Evolutionary conservation across 2,888 invertebrate genomes (phyloP), one percentile per base, ranked within the genome.

Genomic region (Drosophila basisetae): DNA sequence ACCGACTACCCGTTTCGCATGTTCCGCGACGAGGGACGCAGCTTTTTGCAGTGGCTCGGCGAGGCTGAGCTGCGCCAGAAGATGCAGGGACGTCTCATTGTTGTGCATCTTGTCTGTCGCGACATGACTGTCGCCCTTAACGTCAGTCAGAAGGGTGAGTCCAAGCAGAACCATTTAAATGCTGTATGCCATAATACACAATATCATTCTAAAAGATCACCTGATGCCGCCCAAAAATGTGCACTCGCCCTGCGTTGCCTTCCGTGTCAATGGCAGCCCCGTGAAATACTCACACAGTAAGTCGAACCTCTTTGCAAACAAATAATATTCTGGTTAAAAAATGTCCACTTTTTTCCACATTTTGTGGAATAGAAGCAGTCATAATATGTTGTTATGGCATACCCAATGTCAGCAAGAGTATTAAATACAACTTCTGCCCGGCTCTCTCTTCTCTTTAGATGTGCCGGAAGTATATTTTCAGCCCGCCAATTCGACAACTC

Each of bases 201-300:
- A 47, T 37, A 16, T 50, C 11, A 31, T 39, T 39, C 11, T 9
- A 18, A 18, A 54, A 89, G 90, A 91, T 52, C 90, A 89, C 10
- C 78, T 92, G 49, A 92, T 92, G 82, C 77, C 91, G 88, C 94
- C 83, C 92, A 91, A 95, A 80, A 95, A 95, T 63, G 95, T 97
- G 31, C 96, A 97, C 92, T 96, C 96, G 3, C 97, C 97, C 0
- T 98, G 97, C 91, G 96, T 97, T 55, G 96, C 97, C 5, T 97
- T 98, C 90, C 94, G 97, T 78, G 96, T 97, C 10, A 97, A 97
- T 82, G 98, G 98, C 62, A 96, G 96, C 43, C 96, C 97, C 16
- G 95, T 95, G 2, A 95, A 94, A 91, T 94, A 95, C 88, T 92
- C 94, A 11, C 95, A 94, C 78, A 96, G 96, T 96, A 93, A 94